These are phyloP conservation scores for Goniozus legneri DNA, from an alignment of 1,140 invertebrate species.

Conservation along the genomic window DNA sequence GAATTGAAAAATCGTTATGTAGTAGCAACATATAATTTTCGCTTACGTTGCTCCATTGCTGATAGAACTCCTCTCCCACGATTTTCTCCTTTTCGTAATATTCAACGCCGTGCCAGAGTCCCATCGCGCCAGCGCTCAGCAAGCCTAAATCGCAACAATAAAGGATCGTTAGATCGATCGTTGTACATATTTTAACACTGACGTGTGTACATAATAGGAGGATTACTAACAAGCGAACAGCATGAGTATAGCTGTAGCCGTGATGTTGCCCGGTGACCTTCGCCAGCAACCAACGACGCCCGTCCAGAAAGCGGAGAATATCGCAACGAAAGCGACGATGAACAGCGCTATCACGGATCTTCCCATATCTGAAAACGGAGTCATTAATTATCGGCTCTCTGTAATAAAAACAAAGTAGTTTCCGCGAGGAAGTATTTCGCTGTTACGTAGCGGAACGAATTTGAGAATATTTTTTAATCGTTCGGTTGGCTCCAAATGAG, in stretches of 20 bases:
- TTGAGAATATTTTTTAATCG: no score
- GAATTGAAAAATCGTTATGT: no score
- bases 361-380: conserved; percentile 74
- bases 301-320: conserved; percentile 91
- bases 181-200: no score
- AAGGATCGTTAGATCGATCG: no score
- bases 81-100: conserved; percentile 93
- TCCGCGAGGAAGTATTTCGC: no score
- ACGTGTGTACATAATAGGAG: conserved; percentile 2
- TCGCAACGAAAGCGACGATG: conserved; percentile 83
- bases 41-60: conserved; percentile 89
- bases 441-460: no score
- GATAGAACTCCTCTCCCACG: conserved; percentile 84
- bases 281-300: conserved; percentile 90
- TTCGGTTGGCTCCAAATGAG: no score
- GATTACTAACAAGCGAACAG: conserved; percentile 78
- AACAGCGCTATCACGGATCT: conserved; percentile 87
- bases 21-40: no score
- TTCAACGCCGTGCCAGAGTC: conserved; percentile 91
- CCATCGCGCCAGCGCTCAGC: conserved; percentile 87
- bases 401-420: no score
- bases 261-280: conserved; percentile 87
- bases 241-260: conserved; percentile 88
- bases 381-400: conserved; percentile 2
- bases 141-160: conserved; percentile 60